phyloP scores from a whole-genome alignment of 2,113 vertebrate genomes.

The Notothenia rossii region DNA sequence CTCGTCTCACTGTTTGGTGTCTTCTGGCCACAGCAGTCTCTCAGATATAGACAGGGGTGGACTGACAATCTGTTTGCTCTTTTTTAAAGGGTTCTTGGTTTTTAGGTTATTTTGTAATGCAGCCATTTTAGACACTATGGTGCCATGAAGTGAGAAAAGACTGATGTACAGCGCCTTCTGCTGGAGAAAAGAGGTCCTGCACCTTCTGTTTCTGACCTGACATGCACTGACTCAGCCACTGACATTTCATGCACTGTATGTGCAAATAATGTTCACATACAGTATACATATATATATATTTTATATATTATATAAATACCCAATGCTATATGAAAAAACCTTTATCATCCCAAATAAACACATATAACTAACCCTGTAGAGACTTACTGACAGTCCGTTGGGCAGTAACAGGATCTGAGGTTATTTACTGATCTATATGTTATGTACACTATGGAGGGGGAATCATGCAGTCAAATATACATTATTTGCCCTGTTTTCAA shows the following conservation, averaged over 20 bases:
- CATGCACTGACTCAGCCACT: conserved; percentile 23
- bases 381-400: background rate
- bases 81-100: conserved; percentile 48
- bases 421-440: conserved; percentile 4
- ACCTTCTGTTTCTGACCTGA: conserved; percentile 7
- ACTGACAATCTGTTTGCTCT: conserved; percentile 45
- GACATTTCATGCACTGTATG: conserved; percentile 19
- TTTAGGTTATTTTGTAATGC: conserved; percentile 58
- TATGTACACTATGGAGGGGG: background rate
- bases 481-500: background rate
- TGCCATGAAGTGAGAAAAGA: conserved; percentile 48
- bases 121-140: conserved; percentile 68
- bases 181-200: conserved; percentile 59
- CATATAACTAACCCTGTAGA: conserved; percentile 15
- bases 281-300: conserved; percentile 4
- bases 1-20: conserved; percentile 40
- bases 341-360: conserved; percentile 31
- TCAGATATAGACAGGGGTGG: conserved; percentile 24
- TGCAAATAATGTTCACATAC: conserved; percentile 12
- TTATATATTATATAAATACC: background rate
- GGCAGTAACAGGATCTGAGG: conserved; percentile 25
- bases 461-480: conserved; percentile 8
- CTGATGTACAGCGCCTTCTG: conserved; percentile 58
- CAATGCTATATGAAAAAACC: conserved; percentile 15
- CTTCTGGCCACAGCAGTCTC: conserved; percentile 35